Evolutionary conservation across 2,888 invertebrate genomes (phyloP).

Genomic region (Clistopyga incitator): DNA sequence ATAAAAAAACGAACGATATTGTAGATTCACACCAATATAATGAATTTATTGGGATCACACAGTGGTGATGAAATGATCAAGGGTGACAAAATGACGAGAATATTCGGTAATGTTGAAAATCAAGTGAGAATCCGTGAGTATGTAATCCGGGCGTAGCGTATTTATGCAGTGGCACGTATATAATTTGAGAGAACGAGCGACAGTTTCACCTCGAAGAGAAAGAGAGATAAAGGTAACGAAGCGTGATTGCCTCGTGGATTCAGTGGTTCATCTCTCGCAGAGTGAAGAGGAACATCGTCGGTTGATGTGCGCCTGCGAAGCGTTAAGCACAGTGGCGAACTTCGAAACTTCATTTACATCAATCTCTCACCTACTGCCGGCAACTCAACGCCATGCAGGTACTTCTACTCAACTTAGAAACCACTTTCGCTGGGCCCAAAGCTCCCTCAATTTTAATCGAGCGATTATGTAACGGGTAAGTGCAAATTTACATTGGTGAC

Average conservation of each 20-base stretch:
- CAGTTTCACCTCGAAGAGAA: constrained; percentile 13
- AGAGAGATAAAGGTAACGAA: constrained; percentile 12
- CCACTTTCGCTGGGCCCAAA: background rate
- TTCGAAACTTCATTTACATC: constrained; percentile 68
- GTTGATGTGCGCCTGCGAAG: constrained; percentile 28
- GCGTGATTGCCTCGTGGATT: constrained; percentile 43
- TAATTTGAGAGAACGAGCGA: constrained; percentile 30
- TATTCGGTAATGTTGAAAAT: constrained; percentile 51
- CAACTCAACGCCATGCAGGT: constrained; percentile 39
- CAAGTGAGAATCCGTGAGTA: background rate
- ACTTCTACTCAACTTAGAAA: constrained; percentile 38
- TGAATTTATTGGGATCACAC: no score
- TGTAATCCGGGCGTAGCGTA: background rate
- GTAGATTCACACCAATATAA: no score
- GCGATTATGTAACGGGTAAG: constrained; percentile 17
- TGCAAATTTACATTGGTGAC: background rate
- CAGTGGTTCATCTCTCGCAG: constrained; percentile 41
- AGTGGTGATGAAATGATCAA: no score
- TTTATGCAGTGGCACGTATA: constrained; percentile 4
- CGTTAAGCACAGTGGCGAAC: constrained; percentile 50
- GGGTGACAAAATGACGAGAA: no score
- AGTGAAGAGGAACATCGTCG: constrained; percentile 45
- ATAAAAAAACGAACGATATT: no score
- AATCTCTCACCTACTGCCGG: constrained; percentile 59
- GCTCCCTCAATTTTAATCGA: constrained; percentile 42